Conservation (phyloP, 2,113 vertebrate species). For the Malaclemys terrapin region DNA sequence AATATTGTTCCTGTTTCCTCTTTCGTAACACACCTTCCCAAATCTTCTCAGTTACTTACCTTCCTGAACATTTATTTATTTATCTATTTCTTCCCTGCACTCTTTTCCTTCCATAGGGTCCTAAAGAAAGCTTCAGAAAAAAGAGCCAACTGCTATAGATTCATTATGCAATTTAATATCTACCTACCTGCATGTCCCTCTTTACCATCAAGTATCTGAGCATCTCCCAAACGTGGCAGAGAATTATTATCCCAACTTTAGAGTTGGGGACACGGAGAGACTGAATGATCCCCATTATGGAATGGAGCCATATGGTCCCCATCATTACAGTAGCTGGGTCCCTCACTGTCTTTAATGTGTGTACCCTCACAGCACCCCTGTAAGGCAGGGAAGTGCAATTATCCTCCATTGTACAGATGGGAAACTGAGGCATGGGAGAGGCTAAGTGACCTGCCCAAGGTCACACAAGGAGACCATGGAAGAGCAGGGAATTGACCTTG, state of each 20-base stretch:
- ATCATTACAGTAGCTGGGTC: neutral
- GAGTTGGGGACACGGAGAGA: neutral
- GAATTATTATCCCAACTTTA: neutral
- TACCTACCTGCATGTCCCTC: neutral
- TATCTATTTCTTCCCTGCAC: neutral
- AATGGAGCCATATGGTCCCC: neutral
- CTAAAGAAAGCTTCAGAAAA: neutral
- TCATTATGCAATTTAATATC: neutral
- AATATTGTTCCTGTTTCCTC: neutral
- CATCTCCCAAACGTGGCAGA: too few relatives aligned
- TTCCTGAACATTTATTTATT: neutral
- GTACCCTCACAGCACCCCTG: accelerated
- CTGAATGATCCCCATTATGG: neutral
- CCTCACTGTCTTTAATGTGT: too few relatives aligned
- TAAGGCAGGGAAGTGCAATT: accelerated
- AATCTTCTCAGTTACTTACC: neutral
- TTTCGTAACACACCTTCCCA: neutral
- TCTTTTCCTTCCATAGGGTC: neutral
- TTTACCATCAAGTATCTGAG: neutral
- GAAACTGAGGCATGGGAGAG: neutral
- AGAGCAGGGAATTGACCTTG: neutral
- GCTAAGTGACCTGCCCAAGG: accelerated
- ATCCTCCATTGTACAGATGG: neutral
- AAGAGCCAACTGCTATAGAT: neutral
- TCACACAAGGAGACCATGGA: neutral